A percentile compares a stretch with the other conserved stretches of the same genome.
These are phyloP conservation scores for Vandiemenella viatica DNA, from an alignment of 2,888 invertebrate species.

Conservation along the genomic window DNA sequence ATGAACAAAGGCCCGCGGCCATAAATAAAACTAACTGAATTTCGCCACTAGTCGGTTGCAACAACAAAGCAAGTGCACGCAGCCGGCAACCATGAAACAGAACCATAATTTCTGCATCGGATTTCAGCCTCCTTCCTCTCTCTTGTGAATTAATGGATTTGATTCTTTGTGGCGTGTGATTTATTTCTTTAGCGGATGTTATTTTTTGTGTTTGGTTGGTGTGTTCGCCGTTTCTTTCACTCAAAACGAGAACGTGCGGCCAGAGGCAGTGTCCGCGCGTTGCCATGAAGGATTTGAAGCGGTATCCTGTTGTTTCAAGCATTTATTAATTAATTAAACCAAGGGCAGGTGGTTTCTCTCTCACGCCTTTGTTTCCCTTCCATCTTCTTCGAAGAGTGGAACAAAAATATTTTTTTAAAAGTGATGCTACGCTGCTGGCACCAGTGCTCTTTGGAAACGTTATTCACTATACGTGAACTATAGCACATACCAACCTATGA, in stretches of 20 bases:
- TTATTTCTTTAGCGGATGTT: neutral
- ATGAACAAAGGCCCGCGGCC: no score
- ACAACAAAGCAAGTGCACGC: no score
- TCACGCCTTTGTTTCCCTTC: constrained; percentile 5
- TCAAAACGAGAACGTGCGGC: neutral
- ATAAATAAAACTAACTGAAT: no score
- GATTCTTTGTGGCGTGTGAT: neutral
- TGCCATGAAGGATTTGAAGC: neutral
- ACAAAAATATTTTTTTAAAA: constrained; percentile 2
- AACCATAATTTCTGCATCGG: no score
- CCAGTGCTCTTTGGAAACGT: no score
- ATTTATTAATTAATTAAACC: constrained; percentile 16
- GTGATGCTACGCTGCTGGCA: no score
- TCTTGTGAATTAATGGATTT: constrained; percentile 5
- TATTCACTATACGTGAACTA: no score
- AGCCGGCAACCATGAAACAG: no score
- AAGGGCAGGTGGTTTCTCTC: constrained; percentile 7
- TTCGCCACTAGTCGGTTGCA: no score
- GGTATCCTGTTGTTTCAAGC: constrained; percentile 11
- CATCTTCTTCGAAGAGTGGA: constrained; percentile 5
- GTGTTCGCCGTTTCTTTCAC: neutral
- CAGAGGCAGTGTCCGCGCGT: no score
- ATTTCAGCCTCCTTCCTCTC: no score
- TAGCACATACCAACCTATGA: no score
- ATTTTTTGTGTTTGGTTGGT: neutral